Evolutionary conservation across 2,113 vertebrate species (phyloP), one percentile per base, ranked within the genome.

Genomic region (Colius striatus): DNA sequence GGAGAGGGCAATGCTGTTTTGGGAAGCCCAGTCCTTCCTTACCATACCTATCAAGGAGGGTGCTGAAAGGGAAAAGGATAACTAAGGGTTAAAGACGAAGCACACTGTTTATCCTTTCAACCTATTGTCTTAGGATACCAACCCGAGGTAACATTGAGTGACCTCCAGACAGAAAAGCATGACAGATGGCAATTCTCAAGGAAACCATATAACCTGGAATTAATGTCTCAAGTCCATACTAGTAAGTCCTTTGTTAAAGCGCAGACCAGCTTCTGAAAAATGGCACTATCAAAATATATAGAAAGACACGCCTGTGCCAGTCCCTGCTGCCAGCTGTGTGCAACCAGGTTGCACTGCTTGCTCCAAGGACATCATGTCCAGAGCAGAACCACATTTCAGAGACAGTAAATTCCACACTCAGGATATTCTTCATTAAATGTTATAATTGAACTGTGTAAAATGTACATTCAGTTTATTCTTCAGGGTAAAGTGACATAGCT

Each of bases 21-120:
- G 99, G 95, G 99, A 99, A 93, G 99, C 99, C 99, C 99, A 99
- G 98, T 99, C 99, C 97, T 99, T 99, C 97, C 99, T 99, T 95
- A 99, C 97, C 97, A 98, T 95, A 76, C 98, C 98, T 93, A 99
- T 98, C 96, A 99, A 97, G 92, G 98, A 98, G 43, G 98, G 99
- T 97, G 98, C 99, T 99, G 98, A 95, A 98, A 97, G 96, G 96
- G 93, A 98, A 97, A 98, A 98, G 97, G 96, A 98, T 90, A 98
- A 98, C 97, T 98, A 96, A 89, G 96, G 97, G 97, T 98, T 98
- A 98, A 97, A 96, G 80, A 84, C 36, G 29, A 97, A 67, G 88
- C 55, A 97, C 75, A 96, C 4, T 48, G 21, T 87, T 95, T 60
- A 94, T 94, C 74, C 43, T 62, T 94, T 66, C 70, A 94, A 86